phyloP scores from a whole-genome alignment of 2,888 invertebrate species.

The Cyaniris semiargus region DNA sequence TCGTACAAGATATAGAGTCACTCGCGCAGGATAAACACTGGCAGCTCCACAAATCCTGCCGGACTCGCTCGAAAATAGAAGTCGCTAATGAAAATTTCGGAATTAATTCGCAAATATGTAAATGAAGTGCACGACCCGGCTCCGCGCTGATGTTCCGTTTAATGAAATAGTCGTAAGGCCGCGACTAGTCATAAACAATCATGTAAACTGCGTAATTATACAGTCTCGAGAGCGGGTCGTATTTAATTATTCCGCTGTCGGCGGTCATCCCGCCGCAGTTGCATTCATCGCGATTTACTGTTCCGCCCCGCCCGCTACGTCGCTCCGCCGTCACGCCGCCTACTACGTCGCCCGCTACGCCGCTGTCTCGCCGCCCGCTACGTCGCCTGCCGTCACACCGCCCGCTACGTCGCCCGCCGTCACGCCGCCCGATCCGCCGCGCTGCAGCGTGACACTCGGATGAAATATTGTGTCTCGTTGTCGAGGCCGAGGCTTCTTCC shows the following conservation, averaged over 20 bases:
- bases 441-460: constrained; percentile 24
- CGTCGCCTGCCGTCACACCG: background rate
- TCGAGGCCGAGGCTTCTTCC: constrained; percentile 23
- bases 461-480: constrained; percentile 26
- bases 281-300: constrained; percentile 20
- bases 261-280: constrained; percentile 8
- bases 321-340: background rate
- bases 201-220: constrained; percentile 29
- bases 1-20: background rate
- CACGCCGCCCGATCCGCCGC: background rate
- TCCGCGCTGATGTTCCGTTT: constrained; percentile 15
- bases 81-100: constrained; percentile 21
- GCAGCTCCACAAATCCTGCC: background rate
- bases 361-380: background rate
- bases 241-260: constrained; percentile 28
- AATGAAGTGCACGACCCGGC: constrained; percentile 19
- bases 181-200: constrained; percentile 29
- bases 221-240: constrained; percentile 26
- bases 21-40: background rate
- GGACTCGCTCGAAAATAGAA: background rate
- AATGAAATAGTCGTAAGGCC: constrained; percentile 31
- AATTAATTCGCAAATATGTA: constrained; percentile 23
- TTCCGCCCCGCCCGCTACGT: background rate
- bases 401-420: background rate
- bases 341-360: background rate